A percentile compares a stretch with the other conserved stretches of the same genome.
Evolutionary conservation across 2,797 vertebrate species (phyloP).

Genomic region (Novumbra hubbsi): DNA sequence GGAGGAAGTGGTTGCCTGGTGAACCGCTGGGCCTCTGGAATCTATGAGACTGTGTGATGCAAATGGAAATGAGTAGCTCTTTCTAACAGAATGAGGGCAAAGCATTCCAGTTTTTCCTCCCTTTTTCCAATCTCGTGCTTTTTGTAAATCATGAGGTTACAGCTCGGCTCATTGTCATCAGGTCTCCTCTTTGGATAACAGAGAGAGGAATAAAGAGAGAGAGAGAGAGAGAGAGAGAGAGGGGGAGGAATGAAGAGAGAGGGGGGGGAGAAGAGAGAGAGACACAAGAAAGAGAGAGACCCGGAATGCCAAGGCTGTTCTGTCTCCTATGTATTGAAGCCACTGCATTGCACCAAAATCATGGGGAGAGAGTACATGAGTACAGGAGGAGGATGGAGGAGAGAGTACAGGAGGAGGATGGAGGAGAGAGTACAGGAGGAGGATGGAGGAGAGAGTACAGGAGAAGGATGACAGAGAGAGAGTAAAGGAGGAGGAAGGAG

Average conservation of each 20-base stretch:
- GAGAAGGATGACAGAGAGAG: slow-evolving; percentile 6
- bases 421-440: slow-evolving; percentile 17
- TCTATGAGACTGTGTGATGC: slow-evolving; percentile 33
- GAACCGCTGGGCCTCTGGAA: slow-evolving; percentile 37
- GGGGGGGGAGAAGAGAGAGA: slow-evolving; percentile 21
- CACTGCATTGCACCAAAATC: slow-evolving; percentile 82
- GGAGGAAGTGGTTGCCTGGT: slow-evolving; percentile 45
- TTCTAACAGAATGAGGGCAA: slow-evolving; percentile 54
- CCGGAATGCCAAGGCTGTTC: slow-evolving; percentile 72
- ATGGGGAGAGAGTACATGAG: slow-evolving; percentile 67
- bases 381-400: neutral
- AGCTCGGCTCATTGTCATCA: slow-evolving; percentile 43
- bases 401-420: slow-evolving; percentile 20
- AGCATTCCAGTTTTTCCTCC: slow-evolving; percentile 40
- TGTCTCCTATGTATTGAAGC: slow-evolving; percentile 73
- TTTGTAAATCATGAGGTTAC: slow-evolving; percentile 61
- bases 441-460: slow-evolving; percentile 13
- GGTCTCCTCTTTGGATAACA: slow-evolving; percentile 31
- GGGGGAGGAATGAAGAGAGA: slow-evolving; percentile 26
- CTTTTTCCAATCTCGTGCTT: slow-evolving; percentile 48
- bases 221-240: slow-evolving; percentile 23
- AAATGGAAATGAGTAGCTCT: slow-evolving; percentile 49
- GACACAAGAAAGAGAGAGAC: slow-evolving; percentile 42
- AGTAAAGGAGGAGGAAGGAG: neutral
- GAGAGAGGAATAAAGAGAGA: slow-evolving; percentile 40